Conservation (phyloP, 2,888 invertebrate species). For the Trissolcus brochymenae region DNA sequence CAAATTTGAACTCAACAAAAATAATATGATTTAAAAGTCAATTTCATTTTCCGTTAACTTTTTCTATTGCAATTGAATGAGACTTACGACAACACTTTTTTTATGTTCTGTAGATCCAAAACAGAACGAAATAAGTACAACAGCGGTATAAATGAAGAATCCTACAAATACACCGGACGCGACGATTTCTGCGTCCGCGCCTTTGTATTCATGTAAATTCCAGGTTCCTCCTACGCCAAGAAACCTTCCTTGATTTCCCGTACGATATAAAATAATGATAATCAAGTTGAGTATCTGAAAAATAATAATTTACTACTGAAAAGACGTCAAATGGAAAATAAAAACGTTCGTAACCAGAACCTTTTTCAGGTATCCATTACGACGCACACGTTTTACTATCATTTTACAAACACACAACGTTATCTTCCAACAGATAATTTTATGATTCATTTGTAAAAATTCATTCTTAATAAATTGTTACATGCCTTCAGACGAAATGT, state of each 20-base stretch:
- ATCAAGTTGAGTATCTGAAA: slow-evolving; percentile 88
- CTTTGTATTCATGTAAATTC: slow-evolving; percentile 93
- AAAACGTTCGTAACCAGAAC: background rate
- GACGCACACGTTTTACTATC: slow-evolving; percentile 61
- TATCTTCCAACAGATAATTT: slow-evolving; percentile 66
- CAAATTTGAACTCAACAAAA: background rate
- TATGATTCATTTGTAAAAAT: slow-evolving; percentile 65
- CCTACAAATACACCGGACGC: slow-evolving; percentile 92
- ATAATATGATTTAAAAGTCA: too few relatives aligned
- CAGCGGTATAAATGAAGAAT: slow-evolving; percentile 89
- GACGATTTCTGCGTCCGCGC: slow-evolving; percentile 90
- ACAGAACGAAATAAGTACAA: slow-evolving; percentile 85
- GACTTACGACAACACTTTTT: slow-evolving; percentile 79
- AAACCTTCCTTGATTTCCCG: slow-evolving; percentile 88
- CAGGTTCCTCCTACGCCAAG: slow-evolving; percentile 92
- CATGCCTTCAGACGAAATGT: slow-evolving; percentile 1
- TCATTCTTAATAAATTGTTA: slow-evolving; percentile 60
- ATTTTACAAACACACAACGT: slow-evolving; percentile 68
- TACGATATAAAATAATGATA: slow-evolving; percentile 87
- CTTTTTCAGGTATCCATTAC: slow-evolving; percentile 17
- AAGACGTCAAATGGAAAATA: background rate
- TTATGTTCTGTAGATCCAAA: slow-evolving; percentile 89
- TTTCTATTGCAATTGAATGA: background rate
- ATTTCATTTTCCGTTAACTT: too few relatives aligned
- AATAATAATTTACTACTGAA: slow-evolving; percentile 31